Base-by-base conservation (phyloP, 2,797 vertebrate genomes). In the Hippoglossus hippoglossus region DNA sequence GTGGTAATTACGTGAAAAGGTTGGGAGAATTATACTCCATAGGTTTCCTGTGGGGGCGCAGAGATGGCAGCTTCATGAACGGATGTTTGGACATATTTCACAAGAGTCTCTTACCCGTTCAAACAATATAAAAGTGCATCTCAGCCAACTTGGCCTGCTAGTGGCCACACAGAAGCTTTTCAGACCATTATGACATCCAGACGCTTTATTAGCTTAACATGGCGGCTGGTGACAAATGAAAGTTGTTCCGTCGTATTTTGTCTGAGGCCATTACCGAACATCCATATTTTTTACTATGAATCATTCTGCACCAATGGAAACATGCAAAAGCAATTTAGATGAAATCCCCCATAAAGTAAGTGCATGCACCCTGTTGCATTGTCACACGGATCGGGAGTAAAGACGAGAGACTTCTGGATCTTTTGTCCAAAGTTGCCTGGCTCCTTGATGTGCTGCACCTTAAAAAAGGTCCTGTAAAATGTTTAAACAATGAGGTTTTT, bases 1-100 rank as follows among this genome's bases (percentile, higher is more conserved):
- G 69, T 51, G 58, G 56, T 67, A 63, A 71, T 89, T 72, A 83
- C 51, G 47, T 50, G 6, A 72, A 31, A 26, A 56, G 9, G 22
- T 16, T 47, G 2, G 21, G 25, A 60, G 25, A 73, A n/a, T 57
- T 54, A 49, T 10, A 9, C 22, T 51, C 2, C 19, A 55, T 5
- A 13, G 36, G 16, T 25, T 53, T 13, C 6, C 5, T 58, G 51
- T 52, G 19, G 41, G 31, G 69, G 39, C 25, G 50, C 5, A 59
- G 54, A 73, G 65, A 65, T 65, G 71, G 39, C 47, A 55, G 71
- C 25, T 70, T 69, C 21, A 52, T 54, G 63, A 69, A 53, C 39
- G 10, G 13, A 60, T 73, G 49, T 50, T 69, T 46, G 15, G 52
- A 56, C 59, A 50, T 63, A 70, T 80, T 54, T 75, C 51, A 63